A percentile compares a stretch with the other conserved stretches of the same genome.
phyloP scores from a whole-genome alignment of 2,888 invertebrate species.

The Clusia tigrina region DNA sequence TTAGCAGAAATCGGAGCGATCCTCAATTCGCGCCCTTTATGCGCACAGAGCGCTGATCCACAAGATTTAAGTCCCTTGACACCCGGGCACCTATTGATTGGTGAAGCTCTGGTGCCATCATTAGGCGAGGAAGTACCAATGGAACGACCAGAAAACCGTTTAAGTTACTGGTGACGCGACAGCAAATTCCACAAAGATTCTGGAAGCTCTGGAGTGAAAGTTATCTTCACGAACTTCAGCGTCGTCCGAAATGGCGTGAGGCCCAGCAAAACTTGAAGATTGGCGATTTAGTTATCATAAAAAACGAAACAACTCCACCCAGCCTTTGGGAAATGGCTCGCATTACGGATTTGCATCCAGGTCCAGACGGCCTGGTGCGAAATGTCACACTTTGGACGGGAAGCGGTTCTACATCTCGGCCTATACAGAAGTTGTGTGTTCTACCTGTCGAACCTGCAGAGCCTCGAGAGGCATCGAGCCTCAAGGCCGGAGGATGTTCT shows the following conservation, averaged over 20 bases:
- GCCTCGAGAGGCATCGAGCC: constrained; percentile 16
- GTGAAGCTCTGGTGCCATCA: constrained; percentile 13
- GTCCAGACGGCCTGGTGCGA: constrained; percentile 15
- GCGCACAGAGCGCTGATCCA: constrained; percentile 16
- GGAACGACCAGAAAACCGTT: constrained; percentile 16
- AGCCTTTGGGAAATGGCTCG: constrained; percentile 22
- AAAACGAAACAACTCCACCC: constrained; percentile 17
- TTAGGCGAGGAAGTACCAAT: constrained; percentile 23
- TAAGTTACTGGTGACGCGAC: constrained; percentile 22
- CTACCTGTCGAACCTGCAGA: constrained; percentile 17
- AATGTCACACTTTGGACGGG: constrained; percentile 20
- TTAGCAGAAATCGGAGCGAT: constrained; percentile 37
- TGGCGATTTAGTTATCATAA: constrained; percentile 22
- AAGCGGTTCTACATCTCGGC: neutral
- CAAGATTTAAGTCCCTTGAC: constrained; percentile 12
- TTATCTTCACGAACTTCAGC: constrained; percentile 29
- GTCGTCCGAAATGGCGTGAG: constrained; percentile 30
- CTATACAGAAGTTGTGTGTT: constrained; percentile 11
- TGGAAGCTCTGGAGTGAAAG: constrained; percentile 34
- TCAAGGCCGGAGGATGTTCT: constrained; percentile 24
- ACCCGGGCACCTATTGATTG: constrained; percentile 9
- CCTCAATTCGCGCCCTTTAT: constrained; percentile 25
- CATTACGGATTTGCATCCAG: constrained; percentile 9
- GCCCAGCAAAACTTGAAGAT: constrained; percentile 24
- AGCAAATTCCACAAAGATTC: constrained; percentile 25